A percentile compares a stretch with the other conserved stretches of the same genome.
These are phyloP conservation scores for Argopecten irradians DNA, from an alignment of 1,140 invertebrate species.

Conservation along the genomic window DNA sequence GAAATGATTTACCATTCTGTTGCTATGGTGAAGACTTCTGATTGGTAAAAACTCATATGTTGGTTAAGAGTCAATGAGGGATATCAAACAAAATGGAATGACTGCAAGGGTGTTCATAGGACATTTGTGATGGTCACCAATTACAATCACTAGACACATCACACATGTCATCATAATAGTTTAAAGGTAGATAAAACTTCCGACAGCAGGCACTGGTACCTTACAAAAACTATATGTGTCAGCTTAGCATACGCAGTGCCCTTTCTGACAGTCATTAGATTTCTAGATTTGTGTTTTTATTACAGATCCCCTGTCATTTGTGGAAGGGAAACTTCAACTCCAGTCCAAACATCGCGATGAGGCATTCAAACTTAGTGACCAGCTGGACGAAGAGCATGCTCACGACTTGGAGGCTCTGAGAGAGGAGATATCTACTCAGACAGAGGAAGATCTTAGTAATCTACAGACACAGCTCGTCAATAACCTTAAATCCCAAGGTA, in stretches of 20 bases:
- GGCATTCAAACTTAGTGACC: conserved; percentile 63
- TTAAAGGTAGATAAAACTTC: too few species aligned
- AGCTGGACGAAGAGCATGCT: conserved; percentile 69
- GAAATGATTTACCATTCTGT: too few species aligned
- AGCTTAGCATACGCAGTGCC: background rate
- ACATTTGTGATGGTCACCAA: too few species aligned
- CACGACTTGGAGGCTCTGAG: conserved; percentile 57
- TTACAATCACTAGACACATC: too few species aligned
- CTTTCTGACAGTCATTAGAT: background rate
- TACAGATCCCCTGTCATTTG: conserved; percentile 66
- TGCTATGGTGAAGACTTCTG: too few species aligned
- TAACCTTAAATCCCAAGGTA: conserved; percentile 62
- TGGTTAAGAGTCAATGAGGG: too few species aligned
- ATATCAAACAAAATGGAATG: too few species aligned
- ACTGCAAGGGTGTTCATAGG: too few species aligned
- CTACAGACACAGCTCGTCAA: conserved; percentile 56
- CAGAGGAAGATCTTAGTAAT: conserved; percentile 60
- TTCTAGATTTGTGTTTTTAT: background rate
- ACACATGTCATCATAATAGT: too few species aligned
- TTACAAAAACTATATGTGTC: too few species aligned
- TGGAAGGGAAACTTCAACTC: conserved; percentile 60
- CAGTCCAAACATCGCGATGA: conserved; percentile 68
- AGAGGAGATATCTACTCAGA: conserved; percentile 52
- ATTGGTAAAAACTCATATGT: too few species aligned
- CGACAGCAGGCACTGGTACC: too few species aligned